Percentiles rank a stretch among this genome's conserved stretches.
Evolutionary conservation across 2,113 vertebrate species (phyloP).

Genomic region (Callithrix jacchus): DNA sequence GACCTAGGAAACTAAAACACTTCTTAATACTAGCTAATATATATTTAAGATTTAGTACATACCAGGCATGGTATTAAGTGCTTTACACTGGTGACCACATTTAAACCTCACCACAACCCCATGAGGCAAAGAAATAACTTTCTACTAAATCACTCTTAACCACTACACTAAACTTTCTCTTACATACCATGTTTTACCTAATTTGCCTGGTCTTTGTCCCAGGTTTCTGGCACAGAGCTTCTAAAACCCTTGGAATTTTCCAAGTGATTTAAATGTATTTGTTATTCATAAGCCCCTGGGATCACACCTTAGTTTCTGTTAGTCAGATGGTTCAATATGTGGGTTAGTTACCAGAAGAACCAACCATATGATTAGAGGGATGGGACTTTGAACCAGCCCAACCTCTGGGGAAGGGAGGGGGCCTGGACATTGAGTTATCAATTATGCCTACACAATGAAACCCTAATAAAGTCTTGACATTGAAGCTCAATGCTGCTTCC

Average conservation of each 20-base stretch:
- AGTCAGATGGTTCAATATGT: not conserved
- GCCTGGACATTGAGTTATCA: not conserved
- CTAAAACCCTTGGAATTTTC: not conserved
- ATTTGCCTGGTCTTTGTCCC: not conserved
- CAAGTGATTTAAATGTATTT: not conserved
- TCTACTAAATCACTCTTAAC: not conserved
- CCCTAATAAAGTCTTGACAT: not conserved
- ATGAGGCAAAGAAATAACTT: not conserved
- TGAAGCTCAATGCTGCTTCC: not conserved
- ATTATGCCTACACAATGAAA: not conserved
- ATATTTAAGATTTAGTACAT: not conserved
- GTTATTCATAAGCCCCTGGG: not conserved
- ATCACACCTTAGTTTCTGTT: not conserved
- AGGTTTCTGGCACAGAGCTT: not conserved
- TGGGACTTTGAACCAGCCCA: not conserved
- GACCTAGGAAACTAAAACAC: not conserved
- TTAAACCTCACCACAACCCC: not conserved
- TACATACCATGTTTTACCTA: not conserved
- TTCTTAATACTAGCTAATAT: not conserved
- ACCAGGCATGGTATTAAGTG: not conserved
- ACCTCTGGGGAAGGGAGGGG: not conserved
- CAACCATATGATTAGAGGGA: not conserved
- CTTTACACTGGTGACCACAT: not conserved
- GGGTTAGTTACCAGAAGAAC: not conserved
- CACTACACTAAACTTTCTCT: slow-evolving; percentile 14